phyloP scores from a whole-genome alignment of 2,113 vertebrate genomes.

The Ornithorhynchus anatinus region DNA sequence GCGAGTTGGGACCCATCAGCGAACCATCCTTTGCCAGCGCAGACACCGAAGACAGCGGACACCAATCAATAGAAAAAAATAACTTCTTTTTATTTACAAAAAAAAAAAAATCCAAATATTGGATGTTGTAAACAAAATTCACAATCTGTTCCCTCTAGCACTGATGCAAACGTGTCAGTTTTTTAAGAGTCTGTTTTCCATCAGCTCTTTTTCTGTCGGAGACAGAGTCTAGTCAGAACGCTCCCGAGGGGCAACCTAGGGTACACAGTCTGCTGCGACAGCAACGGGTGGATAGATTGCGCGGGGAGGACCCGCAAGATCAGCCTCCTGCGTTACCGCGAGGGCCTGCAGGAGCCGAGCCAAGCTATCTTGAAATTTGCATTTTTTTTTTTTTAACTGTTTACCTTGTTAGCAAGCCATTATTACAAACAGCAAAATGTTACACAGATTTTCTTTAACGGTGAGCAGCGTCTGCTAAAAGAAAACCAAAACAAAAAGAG shows the following conservation, averaged over 20 bases:
- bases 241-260: slow-evolving; percentile 73
- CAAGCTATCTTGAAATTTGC: slow-evolving; percentile 62
- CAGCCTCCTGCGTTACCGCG: slow-evolving; percentile 66
- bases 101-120: slow-evolving; percentile 85
- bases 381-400: slow-evolving; percentile 49
- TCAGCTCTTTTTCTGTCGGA: slow-evolving; percentile 72
- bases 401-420: slow-evolving; percentile 69
- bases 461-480: slow-evolving; percentile 67
- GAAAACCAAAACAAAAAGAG: slow-evolving; percentile 63
- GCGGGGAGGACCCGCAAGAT: slow-evolving; percentile 66
- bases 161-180: slow-evolving; percentile 61
- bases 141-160: slow-evolving; percentile 81
- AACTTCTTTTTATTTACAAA: slow-evolving; percentile 88
- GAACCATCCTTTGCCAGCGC: slow-evolving; percentile 36
- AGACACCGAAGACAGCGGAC: slow-evolving; percentile 71
- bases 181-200: slow-evolving; percentile 67
- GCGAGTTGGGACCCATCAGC: background rate
- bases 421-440: slow-evolving; percentile 68
- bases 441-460: slow-evolving; percentile 65
- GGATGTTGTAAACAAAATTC: slow-evolving; percentile 89
- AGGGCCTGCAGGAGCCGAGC: slow-evolving; percentile 56
- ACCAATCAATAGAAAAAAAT: slow-evolving; percentile 85
- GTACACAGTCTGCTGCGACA: slow-evolving; percentile 71
- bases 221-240: slow-evolving; percentile 69
- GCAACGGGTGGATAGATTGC: slow-evolving; percentile 65